phyloP scores from a whole-genome alignment of 1,140 invertebrate genomes.

The Brachionus asplanchnoidis region DNA sequence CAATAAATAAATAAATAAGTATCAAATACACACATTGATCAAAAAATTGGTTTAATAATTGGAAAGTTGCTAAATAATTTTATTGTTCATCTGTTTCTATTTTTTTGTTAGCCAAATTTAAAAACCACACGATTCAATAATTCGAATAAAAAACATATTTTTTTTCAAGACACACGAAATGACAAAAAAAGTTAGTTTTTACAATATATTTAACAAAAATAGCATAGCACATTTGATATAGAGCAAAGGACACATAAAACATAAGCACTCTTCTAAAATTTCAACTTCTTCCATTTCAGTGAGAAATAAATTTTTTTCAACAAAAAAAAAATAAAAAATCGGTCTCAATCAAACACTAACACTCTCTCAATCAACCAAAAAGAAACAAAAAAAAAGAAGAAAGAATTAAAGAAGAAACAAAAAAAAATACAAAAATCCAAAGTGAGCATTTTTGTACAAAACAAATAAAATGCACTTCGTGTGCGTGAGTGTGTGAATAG shows the following conservation, averaged over 20 bases:
- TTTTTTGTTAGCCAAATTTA: not conserved
- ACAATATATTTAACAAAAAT: slow-evolving; percentile 16
- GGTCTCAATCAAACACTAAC: not conserved
- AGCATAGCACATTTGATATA: not conserved
- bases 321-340: not conserved
- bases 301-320: not conserved
- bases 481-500: not conserved
- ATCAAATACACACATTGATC: not conserved
- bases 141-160: not conserved
- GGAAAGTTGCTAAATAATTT: slow-evolving; percentile 15
- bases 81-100: not conserved
- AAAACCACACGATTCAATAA: not conserved
- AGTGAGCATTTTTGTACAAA: not conserved
- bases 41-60: not conserved
- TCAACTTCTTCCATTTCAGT: not conserved
- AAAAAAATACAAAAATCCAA: not conserved
- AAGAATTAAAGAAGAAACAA: not conserved
- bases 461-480: not conserved
- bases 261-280: not conserved
- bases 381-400: not conserved
- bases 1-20: too few relatives aligned
- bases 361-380: not conserved
- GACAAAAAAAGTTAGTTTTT: not conserved
- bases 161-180: not conserved
- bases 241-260: not conserved